phyloP scores from a whole-genome alignment of 1,140 invertebrate species.

The Oryctes rhinoceros region DNA sequence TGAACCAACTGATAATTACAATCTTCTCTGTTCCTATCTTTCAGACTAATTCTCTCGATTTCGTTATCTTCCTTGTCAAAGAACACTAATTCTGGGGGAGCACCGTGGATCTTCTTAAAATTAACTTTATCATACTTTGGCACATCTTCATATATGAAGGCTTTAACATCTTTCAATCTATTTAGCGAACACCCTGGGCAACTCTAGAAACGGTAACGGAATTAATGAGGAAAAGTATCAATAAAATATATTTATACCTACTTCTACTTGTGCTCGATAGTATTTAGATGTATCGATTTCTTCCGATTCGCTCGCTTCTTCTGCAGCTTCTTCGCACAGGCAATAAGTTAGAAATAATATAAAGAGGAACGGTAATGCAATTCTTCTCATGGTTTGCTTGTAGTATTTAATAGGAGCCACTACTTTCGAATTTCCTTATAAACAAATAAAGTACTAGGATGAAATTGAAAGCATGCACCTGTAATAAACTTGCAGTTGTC shows the following conservation, averaged over 20 bases:
- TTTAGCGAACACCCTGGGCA: slow-evolving; percentile 81
- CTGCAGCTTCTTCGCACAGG: slow-evolving; percentile 22
- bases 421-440: no score
- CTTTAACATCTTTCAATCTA: slow-evolving; percentile 75
- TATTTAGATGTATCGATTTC: background rate
- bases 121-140: slow-evolving; percentile 73
- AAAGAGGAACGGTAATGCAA: background rate
- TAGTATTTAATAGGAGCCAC: no score
- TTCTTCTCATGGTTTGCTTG: no score
- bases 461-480: no score
- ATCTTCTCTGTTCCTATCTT: slow-evolving; percentile 68
- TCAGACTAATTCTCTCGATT: slow-evolving; percentile 70
- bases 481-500: no score
- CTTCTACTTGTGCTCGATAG: slow-evolving; percentile 6
- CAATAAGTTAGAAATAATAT: background rate
- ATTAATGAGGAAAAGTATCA: background rate
- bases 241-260: background rate
- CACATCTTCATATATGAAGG: slow-evolving; percentile 78
- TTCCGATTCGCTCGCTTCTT: slow-evolving; percentile 17
- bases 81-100: slow-evolving; percentile 72
- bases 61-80: slow-evolving; percentile 69
- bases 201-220: slow-evolving; percentile 64
- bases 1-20: slow-evolving; percentile 73
- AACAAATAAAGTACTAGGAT: no score
- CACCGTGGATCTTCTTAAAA: slow-evolving; percentile 75